Conservation (phyloP, 2,888 invertebrate species). For the Papilio protenor region DNA sequence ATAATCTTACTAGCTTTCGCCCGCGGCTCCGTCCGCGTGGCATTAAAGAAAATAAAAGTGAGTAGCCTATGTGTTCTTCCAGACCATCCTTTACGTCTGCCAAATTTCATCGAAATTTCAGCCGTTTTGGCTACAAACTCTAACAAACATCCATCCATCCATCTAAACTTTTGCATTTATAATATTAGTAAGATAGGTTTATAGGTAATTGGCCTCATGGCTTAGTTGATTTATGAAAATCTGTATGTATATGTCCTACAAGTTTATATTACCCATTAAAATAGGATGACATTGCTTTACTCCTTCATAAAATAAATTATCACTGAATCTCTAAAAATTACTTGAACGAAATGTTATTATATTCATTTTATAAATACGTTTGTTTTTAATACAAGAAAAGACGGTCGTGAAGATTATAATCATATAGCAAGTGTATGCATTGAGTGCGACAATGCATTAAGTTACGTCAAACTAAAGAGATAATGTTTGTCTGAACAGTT, state of each 20-base stretch:
- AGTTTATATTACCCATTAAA: not conserved
- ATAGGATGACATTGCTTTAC: not conserved
- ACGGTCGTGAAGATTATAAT: not conserved
- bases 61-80: too few relatives aligned
- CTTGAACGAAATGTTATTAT: not conserved
- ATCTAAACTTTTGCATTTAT: too few relatives aligned
- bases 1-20: too few relatives aligned
- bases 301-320: not conserved
- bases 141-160: too few relatives aligned
- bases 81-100: too few relatives aligned
- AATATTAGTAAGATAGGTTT: too few relatives aligned
- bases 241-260: not conserved
- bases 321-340: not conserved
- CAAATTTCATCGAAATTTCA: too few relatives aligned
- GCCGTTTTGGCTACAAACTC: too few relatives aligned
- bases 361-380: not conserved
- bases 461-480: constrained; percentile 32
- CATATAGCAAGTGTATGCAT: not conserved
- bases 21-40: too few relatives aligned
- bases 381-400: not conserved
- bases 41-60: too few relatives aligned
- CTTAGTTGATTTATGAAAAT: not conserved
- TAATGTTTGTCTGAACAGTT: not conserved
- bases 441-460: constrained; percentile 11
- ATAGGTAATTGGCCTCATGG: too few relatives aligned